phyloP scores from a whole-genome alignment of 1,140 invertebrate genomes.

The Ooceraea biroi region DNA sequence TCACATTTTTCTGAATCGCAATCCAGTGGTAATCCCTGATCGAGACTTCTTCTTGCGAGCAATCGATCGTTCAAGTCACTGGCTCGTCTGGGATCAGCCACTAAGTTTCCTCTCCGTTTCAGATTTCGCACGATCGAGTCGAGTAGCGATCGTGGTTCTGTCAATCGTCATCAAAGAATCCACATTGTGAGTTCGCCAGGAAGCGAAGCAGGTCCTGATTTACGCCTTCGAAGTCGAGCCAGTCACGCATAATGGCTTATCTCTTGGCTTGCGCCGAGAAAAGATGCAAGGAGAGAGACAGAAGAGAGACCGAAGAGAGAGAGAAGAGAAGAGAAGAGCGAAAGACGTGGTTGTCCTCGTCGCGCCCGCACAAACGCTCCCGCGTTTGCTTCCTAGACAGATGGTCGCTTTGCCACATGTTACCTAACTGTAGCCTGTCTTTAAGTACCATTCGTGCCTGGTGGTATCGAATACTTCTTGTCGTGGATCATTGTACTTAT shows the following conservation, averaged over 20 bases:
- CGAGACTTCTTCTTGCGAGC: background rate
- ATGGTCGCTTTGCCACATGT: slow-evolving; percentile 79
- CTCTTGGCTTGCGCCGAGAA: slow-evolving; percentile 22
- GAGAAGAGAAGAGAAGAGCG: background rate
- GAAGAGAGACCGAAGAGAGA: too few species aligned
- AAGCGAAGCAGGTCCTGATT: background rate
- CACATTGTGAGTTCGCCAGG: slow-evolving; percentile 1
- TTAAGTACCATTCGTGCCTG: slow-evolving; percentile 66
- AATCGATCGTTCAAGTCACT: background rate
- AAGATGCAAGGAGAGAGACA: background rate
- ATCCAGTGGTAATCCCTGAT: background rate
- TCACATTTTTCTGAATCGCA: too few species aligned
- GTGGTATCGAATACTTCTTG: slow-evolving; percentile 54
- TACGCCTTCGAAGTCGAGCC: slow-evolving; percentile 23
- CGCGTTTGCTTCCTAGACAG: slow-evolving; percentile 78
- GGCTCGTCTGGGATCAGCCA: background rate
- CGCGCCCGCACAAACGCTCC: slow-evolving; percentile 21
- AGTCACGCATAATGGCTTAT: slow-evolving; percentile 47
- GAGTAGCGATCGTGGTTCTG: slow-evolving; percentile 16
- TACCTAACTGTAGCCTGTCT: slow-evolving; percentile 76
- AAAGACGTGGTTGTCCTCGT: slow-evolving; percentile 43
- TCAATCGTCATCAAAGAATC: slow-evolving; percentile 10
- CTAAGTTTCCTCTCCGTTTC: background rate
- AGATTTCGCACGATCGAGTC: background rate
- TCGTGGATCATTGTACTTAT: slow-evolving; percentile 42